Evolutionary conservation across 2,113 vertebrate species (phyloP).

Genomic region (Nymphicus hollandicus): DNA sequence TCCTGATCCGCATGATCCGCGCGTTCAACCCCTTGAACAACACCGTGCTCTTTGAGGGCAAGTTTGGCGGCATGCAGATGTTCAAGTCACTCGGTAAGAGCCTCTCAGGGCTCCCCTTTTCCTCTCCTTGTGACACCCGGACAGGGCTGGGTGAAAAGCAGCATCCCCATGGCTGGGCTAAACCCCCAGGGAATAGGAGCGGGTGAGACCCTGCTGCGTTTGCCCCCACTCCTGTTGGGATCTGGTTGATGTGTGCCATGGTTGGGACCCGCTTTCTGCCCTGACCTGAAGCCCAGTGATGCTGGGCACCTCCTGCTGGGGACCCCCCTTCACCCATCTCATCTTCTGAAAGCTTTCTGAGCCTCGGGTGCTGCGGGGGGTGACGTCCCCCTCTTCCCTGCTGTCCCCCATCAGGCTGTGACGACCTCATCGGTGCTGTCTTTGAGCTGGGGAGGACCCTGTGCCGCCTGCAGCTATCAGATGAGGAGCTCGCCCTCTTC

Average conservation of each 20-base stretch:
- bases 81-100: slow-evolving; percentile 88
- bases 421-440: slow-evolving; percentile 82
- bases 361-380: accelerated
- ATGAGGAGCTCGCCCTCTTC: slow-evolving; percentile 89
- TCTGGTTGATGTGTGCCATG: accelerated
- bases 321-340: neutral
- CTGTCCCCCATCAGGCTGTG: slow-evolving; percentile 77
- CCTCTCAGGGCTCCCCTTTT: accelerated
- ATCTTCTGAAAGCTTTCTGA: accelerated
- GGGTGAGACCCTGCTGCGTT: accelerated
- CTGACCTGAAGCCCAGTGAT: neutral
- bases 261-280: neutral
- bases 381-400: neutral
- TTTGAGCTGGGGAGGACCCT: slow-evolving; percentile 86
- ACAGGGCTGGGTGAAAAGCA: neutral
- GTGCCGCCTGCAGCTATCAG: slow-evolving; percentile 83
- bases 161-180: neutral
- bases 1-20: slow-evolving; percentile 87
- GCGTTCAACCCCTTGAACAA: slow-evolving; percentile 88
- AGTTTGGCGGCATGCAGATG: slow-evolving; percentile 81
- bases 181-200: neutral
- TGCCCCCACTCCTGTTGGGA: accelerated
- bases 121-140: accelerated
- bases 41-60: slow-evolving; percentile 87
- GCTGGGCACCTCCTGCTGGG: neutral